phyloP scores from a whole-genome alignment of 2,888 invertebrate genomes.

The Spisula subtruncata region DNA sequence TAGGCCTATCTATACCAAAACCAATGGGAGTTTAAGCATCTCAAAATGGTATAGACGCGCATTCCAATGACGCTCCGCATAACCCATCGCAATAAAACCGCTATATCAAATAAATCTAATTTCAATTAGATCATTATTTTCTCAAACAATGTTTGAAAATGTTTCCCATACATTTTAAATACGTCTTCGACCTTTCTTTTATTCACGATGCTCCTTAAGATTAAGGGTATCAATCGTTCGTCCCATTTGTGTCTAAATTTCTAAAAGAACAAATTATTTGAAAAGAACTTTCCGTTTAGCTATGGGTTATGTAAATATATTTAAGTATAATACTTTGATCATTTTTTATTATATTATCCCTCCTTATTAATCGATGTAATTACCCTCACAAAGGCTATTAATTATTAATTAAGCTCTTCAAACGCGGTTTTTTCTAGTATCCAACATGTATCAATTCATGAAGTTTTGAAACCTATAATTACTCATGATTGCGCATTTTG shows the following conservation, averaged over 20 bases:
- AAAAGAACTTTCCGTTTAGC: slow-evolving; percentile 9
- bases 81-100: not conserved
- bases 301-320: slow-evolving; percentile 46
- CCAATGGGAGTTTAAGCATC: not conserved
- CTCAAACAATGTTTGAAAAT: not conserved
- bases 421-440: slow-evolving; percentile 35
- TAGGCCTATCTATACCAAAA: not conserved
- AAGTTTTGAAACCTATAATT: slow-evolving; percentile 24
- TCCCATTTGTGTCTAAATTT: not conserved
- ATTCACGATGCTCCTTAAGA: not conserved
- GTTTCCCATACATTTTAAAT: not conserved
- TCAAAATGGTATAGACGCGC: not conserved
- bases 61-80: not conserved
- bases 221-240: not conserved
- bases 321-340: slow-evolving; percentile 30
- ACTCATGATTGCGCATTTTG: slow-evolving; percentile 38
- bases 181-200: not conserved
- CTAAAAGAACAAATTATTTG: slow-evolving; percentile 35
- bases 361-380: slow-evolving; percentile 40
- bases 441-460: slow-evolving; percentile 45
- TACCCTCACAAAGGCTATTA: not conserved
- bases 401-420: slow-evolving; percentile 12
- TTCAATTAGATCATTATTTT: not conserved
- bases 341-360: not conserved
- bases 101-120: not conserved